Evolutionary conservation across 2,113 vertebrate species (phyloP).

Genomic region (Micromys minutus): DNA sequence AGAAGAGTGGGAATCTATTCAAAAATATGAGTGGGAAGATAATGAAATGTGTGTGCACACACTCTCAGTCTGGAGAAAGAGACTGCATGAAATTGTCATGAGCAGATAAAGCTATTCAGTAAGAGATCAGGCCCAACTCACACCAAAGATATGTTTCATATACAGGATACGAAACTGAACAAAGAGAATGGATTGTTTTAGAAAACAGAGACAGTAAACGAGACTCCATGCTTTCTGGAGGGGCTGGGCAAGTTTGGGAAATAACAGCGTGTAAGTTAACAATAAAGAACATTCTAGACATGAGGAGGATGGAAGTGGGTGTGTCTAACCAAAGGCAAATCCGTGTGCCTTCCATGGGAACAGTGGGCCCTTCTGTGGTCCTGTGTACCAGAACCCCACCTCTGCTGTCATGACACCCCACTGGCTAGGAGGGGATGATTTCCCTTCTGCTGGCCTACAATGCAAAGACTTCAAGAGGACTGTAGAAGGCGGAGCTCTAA

Average conservation of each 20-base stretch:
- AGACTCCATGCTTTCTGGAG: neutral
- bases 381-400: neutral
- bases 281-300: neutral
- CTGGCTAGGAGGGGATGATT: neutral
- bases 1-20: neutral
- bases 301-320: neutral
- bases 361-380: neutral
- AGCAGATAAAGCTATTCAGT: neutral
- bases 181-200: neutral
- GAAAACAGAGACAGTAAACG: constrained; percentile 5
- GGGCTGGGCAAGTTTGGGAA: neutral
- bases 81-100: rapidly evolving
- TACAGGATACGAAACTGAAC: neutral
- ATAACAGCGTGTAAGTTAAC: neutral
- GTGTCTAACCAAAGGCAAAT: neutral
- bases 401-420: neutral
- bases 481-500: neutral
- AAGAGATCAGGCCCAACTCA: neutral
- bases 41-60: neutral
- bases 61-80: neutral
- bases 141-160: neutral
- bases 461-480: neutral
- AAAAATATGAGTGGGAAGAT: neutral
- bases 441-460: neutral
- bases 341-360: neutral